Conservation (phyloP, 2,113 vertebrate genomes). For the Formicarius rufipectus region DNA sequence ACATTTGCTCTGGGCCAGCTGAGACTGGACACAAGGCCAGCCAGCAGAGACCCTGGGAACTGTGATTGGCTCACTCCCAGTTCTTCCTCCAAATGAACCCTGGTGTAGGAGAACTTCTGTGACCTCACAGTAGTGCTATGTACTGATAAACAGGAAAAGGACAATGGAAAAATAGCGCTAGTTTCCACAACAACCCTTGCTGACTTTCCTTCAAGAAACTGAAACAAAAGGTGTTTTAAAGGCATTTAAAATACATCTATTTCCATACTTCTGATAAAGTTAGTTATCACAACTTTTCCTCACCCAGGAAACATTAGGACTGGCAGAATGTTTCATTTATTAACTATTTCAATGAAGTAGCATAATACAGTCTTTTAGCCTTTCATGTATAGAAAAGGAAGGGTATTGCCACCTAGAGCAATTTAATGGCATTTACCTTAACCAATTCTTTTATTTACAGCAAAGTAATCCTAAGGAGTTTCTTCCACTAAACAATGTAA, state of each 20-base stretch:
- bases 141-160: constrained; percentile 37
- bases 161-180: constrained; percentile 40
- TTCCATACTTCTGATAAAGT: background rate
- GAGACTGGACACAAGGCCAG: background rate
- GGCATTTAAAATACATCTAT: background rate
- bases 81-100: background rate
- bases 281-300: background rate
- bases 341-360: background rate
- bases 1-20: background rate
- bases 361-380: background rate
- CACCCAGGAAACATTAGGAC: background rate
- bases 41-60: background rate
- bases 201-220: background rate
- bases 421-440: background rate
- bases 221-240: background rate
- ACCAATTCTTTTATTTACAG: background rate
- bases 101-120: background rate
- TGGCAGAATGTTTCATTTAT: background rate
- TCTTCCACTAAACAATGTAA: background rate
- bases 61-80: background rate
- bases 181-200: constrained; percentile 4
- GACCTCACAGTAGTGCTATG: constrained; percentile 29
- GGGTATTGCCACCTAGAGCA: background rate
- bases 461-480: background rate
- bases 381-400: background rate